Conservation (phyloP, 2,113 vertebrate genomes). For the Antidorcas marsupialis region DNA sequence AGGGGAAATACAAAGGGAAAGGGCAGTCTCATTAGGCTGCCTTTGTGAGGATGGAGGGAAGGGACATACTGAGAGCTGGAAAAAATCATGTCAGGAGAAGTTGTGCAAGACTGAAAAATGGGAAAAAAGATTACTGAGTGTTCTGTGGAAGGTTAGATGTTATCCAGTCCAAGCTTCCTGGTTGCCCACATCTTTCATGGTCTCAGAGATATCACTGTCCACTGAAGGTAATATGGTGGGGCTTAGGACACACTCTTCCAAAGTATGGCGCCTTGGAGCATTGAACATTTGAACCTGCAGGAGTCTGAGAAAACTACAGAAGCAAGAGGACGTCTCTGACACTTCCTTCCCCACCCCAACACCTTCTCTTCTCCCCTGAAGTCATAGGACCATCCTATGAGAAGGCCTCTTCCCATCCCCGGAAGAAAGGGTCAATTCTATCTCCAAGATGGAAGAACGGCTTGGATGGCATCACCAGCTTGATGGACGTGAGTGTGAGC, state of each 20-base stretch:
- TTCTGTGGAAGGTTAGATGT: background rate
- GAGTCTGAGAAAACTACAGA: background rate
- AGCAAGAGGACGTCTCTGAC: background rate
- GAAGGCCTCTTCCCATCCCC: background rate
- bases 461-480: background rate
- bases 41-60: background rate
- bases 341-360: background rate
- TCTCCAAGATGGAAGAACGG: background rate
- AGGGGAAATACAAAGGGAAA: background rate
- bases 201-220: background rate
- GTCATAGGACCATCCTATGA: background rate
- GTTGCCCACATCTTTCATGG: background rate
- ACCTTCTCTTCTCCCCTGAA: background rate
- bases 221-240: background rate
- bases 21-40: background rate
- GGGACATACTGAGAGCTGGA: background rate
- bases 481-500: background rate
- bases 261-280: background rate
- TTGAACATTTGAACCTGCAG: background rate
- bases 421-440: background rate
- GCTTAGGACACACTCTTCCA: background rate
- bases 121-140: background rate
- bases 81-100: background rate
- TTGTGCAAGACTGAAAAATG: background rate
- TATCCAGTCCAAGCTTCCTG: background rate